These are phyloP conservation scores for Holothuria scabra DNA, from an alignment of 53 echinoderm and acorn worm genomes.

Conservation along the genomic window DNA sequence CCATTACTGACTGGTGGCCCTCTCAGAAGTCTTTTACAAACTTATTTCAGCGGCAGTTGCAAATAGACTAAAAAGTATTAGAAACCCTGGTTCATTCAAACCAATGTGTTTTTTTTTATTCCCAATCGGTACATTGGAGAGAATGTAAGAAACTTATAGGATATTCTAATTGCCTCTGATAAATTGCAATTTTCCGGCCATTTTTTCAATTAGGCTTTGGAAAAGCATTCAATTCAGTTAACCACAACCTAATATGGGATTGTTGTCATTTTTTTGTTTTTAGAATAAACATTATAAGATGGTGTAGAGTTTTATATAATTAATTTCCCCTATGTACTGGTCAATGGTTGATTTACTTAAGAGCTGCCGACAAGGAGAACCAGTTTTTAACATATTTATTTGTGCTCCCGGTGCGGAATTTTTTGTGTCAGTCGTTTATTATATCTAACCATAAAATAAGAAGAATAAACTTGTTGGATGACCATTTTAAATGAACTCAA, in stretches of 20 bases:
- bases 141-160: neutral
- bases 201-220: too few species aligned
- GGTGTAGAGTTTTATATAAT: too few species aligned
- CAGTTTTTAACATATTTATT: neutral
- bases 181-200: neutral
- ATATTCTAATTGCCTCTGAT: neutral
- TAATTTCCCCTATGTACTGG: too few species aligned
- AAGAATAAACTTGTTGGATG: too few species aligned
- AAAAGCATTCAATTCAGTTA: neutral
- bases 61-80: neutral
- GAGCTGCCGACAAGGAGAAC: neutral
- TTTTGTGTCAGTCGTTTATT: neutral
- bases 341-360: neutral
- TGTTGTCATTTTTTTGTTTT: neutral
- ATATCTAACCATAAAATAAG: neutral
- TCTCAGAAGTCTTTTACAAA: too few species aligned
- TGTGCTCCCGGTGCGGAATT: neutral
- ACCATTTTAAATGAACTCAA: neutral
- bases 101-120: constrained; percentile 12
- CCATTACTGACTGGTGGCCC: neutral
- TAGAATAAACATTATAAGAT: neutral
- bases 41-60: neutral
- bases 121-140: too few species aligned
- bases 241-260: neutral
- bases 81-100: neutral